Evolutionary conservation across 2,113 vertebrate species (phyloP), one percentile per base, ranked within the genome.

Genomic region (Climacteris rufus): DNA sequence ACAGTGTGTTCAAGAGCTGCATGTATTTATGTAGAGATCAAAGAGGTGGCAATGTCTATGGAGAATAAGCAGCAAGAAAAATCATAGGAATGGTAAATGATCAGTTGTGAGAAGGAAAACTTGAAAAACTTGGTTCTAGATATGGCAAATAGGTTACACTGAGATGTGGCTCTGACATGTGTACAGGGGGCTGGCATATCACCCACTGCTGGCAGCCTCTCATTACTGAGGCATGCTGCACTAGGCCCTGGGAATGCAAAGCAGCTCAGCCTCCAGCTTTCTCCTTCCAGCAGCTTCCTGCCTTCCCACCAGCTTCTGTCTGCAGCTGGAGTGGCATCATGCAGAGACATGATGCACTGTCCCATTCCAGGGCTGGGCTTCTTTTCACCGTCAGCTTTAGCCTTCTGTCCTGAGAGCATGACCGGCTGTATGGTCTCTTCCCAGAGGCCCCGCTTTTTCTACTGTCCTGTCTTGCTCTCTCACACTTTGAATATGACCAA

Each of bases 21-120:
- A 45, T 90, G 75, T 90, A 74, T 96, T 97, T 91, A 83, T 60
- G 25, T 72, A 79, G 39, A 96, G 77, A 97, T 97, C 86, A 93
- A 94, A 74, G 82, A 53, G 22, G 90, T 94, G 65, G 74, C 80
- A 95, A 84, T 1, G 53, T 91, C 90, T 72, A 63, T 25, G 77
- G 88, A 96, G 86, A 93, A 93, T 83, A 82, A 96, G 93, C 93
- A 75, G 96, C 79, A 89, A 91, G 87, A 96, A 89, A 91, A 95
- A 85, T 83, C 90, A 81, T 93, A 86, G 42, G 83, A 96, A 94
- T 42, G 69, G 87, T 94, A 94, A 96, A 85, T 91, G 96, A 92
- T 94, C 92, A 70, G 91, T 95, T 97, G 96, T 89, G 89, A 96
- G 95, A 97, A 96, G 91, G 95, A 97, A 97, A 97, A 96, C 92